These are phyloP conservation scores for Cephus nigrinus DNA, from an alignment of 2,888 invertebrate genomes.

Conservation along the genomic window DNA sequence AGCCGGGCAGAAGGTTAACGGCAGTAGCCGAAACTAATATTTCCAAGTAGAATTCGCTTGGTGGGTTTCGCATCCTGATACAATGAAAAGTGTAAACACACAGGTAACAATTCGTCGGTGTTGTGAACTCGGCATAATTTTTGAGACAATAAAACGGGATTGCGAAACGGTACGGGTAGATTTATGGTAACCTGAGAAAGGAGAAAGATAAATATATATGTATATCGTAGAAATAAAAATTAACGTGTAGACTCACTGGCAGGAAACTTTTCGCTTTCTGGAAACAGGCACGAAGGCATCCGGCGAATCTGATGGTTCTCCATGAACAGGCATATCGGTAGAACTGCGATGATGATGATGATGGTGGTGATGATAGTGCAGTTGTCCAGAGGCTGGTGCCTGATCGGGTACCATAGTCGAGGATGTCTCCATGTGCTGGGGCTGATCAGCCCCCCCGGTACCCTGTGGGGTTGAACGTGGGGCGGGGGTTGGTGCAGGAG, in stretches of 20 bases:
- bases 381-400: conserved; percentile 40
- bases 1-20: not conserved
- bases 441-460: conserved; percentile 43
- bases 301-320: conserved; percentile 27
- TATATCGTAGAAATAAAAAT: not conserved
- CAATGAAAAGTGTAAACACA: not conserved
- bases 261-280: conserved; percentile 68
- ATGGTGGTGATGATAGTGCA: conserved; percentile 47
- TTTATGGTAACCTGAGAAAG: not conserved
- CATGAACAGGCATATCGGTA: conserved; percentile 12
- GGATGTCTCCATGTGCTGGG: conserved; percentile 46
- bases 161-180: not conserved
- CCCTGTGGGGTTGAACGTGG: conserved; percentile 28
- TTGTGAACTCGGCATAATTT: not conserved
- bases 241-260: conserved; percentile 64
- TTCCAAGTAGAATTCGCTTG: not conserved
- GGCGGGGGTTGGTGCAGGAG: conserved; percentile 24
- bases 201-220: not conserved
- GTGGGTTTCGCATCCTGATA: not conserved
- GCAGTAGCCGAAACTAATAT: not conserved
- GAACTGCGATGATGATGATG: conserved; percentile 36
- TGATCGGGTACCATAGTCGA: conserved; percentile 54
- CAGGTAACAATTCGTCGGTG: not conserved
- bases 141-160: not conserved
- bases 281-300: conserved; percentile 44